Percentiles rank a stretch among this genome's conserved stretches.
Evolutionary conservation across 1,140 invertebrate genomes (phyloP).

Genomic region (Zophobas morio): DNA sequence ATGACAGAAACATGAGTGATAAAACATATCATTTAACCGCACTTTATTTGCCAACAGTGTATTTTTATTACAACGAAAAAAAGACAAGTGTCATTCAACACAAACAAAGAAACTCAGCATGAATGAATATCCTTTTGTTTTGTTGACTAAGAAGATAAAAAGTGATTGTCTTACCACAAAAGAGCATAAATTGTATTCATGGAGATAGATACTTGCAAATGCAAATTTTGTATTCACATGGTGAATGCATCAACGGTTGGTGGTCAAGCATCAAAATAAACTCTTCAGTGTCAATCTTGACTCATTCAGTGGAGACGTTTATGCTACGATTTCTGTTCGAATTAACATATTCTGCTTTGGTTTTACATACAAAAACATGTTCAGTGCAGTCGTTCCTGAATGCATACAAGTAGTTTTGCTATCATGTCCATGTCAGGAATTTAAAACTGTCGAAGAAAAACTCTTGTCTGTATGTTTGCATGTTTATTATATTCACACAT

Average conservation of each 20-base stretch:
- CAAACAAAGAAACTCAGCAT: not conserved
- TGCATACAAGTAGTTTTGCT: not conserved
- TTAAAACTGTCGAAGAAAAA: not conserved
- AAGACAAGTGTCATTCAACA: too few species aligned
- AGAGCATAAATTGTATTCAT: slow-evolving; percentile 51
- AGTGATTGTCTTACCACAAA: slow-evolving; percentile 45
- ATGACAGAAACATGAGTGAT: not conserved
- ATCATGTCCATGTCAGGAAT: not conserved
- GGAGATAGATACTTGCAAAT: slow-evolving; percentile 30
- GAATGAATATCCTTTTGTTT: not conserved
- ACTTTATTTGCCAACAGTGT: too few species aligned
- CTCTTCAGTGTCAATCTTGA: slow-evolving; percentile 54
- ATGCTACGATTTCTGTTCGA: slow-evolving; percentile 30
- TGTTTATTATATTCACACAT: not conserved
- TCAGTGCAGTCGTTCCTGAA: slow-evolving; percentile 6
- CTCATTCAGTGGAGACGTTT: slow-evolving; percentile 46
- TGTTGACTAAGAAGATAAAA: slow-evolving; percentile 15
- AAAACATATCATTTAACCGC: not conserved
- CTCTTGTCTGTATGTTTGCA: not conserved
- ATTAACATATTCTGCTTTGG: slow-evolving; percentile 41
- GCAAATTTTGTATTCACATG: slow-evolving; percentile 39
- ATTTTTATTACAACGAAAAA: too few species aligned
- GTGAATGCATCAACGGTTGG: slow-evolving; percentile 50
- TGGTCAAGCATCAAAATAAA: slow-evolving; percentile 62
- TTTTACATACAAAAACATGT: slow-evolving; percentile 48